Evolutionary conservation across 2,797 vertebrate genomes (phyloP).

Genomic region (Tapera naevia): DNA sequence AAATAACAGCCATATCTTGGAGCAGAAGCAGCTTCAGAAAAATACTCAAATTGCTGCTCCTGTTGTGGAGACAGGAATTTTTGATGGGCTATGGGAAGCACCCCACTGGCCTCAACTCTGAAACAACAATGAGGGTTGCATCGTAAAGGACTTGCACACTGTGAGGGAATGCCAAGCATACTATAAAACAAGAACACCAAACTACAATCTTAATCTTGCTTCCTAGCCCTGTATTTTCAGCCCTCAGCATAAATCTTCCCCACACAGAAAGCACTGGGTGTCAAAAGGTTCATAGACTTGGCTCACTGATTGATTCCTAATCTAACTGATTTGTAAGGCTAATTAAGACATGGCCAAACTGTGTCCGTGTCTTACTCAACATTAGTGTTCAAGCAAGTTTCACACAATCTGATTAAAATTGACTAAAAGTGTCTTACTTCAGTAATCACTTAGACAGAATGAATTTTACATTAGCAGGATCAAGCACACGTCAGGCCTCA

Average conservation of each 20-base stretch:
- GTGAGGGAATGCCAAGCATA: background rate
- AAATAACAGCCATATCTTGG: constrained; percentile 15
- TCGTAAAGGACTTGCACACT: background rate
- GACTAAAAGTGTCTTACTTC: constrained; percentile 78
- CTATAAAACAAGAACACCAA: constrained; percentile 30
- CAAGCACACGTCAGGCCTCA: constrained; percentile 76
- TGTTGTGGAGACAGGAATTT: background rate
- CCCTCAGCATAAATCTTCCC: background rate
- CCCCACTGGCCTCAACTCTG: constrained; percentile 24
- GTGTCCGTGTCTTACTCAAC: constrained; percentile 64
- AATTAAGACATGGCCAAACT: constrained; percentile 76
- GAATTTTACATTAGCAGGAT: constrained; percentile 80
- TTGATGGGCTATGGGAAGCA: constrained; percentile 17
- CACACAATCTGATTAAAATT: constrained; percentile 77
- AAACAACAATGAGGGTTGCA: constrained; percentile 7
- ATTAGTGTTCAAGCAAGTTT: constrained; percentile 67
- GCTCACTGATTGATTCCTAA: constrained; percentile 61
- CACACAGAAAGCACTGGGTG: constrained; percentile 18
- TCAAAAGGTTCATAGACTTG: constrained; percentile 60
- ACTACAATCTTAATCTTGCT: constrained; percentile 42
- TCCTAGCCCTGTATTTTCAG: constrained; percentile 27
- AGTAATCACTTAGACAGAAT: constrained; percentile 78
- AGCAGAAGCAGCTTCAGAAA: constrained; percentile 29
- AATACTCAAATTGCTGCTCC: constrained; percentile 42
- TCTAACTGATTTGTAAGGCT: constrained; percentile 60